phyloP scores from a whole-genome alignment of 2,113 vertebrate species.

The Chaetura pelagica region DNA sequence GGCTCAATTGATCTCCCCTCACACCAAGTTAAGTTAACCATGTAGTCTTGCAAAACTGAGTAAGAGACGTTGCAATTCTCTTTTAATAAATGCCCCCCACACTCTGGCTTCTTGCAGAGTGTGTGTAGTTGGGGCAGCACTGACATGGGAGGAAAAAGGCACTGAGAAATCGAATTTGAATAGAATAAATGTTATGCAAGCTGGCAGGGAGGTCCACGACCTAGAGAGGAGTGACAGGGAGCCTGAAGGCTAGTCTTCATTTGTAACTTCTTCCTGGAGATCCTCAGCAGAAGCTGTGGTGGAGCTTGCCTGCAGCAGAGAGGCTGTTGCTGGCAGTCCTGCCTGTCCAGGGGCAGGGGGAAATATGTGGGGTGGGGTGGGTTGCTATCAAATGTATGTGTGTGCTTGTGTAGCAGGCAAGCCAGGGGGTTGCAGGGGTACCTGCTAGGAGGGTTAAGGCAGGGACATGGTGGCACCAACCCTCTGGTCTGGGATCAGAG shows the following conservation, averaged over 20 bases:
- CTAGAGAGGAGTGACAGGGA: background rate
- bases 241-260: background rate
- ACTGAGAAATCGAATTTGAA: background rate
- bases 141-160: background rate
- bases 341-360: background rate
- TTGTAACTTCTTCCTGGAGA: background rate
- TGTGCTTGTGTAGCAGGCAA: background rate
- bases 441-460: rapidly evolving
- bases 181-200: background rate
- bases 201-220: background rate
- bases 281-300: background rate
- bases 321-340: background rate
- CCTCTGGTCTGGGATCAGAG: background rate
- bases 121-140: rapidly evolving
- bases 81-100: background rate
- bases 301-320: rapidly evolving
- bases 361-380: rapidly evolving
- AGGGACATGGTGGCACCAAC: background rate
- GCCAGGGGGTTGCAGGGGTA: background rate
- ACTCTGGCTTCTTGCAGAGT: background rate
- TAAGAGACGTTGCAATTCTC: background rate
- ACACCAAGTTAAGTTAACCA: background rate
- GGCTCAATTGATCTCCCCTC: background rate
- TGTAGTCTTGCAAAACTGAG: conserved; percentile 9
- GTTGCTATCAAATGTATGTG: background rate